Evolutionary conservation across 1,140 invertebrate species (phyloP).

Genomic region (Bombus consobrinus): DNA sequence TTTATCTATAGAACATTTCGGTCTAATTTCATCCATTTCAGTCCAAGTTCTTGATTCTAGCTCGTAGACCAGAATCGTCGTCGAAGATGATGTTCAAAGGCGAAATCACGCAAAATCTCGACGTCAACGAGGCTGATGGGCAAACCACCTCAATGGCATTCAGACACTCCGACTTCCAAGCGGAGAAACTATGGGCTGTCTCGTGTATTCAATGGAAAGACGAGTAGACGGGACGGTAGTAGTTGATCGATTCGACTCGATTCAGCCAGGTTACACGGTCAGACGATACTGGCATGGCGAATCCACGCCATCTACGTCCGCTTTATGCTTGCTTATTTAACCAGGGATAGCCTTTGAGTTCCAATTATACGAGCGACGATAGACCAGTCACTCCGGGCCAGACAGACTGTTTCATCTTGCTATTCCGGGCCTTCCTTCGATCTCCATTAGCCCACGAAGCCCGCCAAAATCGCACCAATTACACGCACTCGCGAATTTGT

Average conservation of each 20-base stretch:
- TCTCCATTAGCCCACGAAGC: neutral
- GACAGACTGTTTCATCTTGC: slow-evolving; percentile 19
- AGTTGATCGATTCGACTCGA: slow-evolving; percentile 13
- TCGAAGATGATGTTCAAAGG: slow-evolving; percentile 47
- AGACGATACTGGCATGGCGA: neutral
- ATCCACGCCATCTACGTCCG: neutral
- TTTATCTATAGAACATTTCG: neutral
- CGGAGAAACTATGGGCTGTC: neutral
- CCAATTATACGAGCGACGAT: slow-evolving; percentile 14
- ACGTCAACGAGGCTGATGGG: neutral
- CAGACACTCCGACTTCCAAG: neutral
- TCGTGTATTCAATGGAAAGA: too few species aligned
- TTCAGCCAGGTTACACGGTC: slow-evolving; percentile 1
- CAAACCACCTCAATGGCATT: neutral
- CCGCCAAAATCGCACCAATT: slow-evolving; percentile 31
- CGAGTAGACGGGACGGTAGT: neutral
- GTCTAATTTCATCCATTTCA: neutral
- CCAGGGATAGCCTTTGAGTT: slow-evolving; percentile 23
- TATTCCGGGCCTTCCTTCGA: neutral
- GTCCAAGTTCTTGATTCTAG: neutral
- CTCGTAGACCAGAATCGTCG: neutral
- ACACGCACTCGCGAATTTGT: slow-evolving; percentile 18
- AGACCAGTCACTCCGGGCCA: neutral
- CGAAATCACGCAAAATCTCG: slow-evolving; percentile 3
- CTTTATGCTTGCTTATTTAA: slow-evolving; percentile 32